phyloP scores from a whole-genome alignment of 1,140 invertebrate species.

The Armadillidium nasatum region DNA sequence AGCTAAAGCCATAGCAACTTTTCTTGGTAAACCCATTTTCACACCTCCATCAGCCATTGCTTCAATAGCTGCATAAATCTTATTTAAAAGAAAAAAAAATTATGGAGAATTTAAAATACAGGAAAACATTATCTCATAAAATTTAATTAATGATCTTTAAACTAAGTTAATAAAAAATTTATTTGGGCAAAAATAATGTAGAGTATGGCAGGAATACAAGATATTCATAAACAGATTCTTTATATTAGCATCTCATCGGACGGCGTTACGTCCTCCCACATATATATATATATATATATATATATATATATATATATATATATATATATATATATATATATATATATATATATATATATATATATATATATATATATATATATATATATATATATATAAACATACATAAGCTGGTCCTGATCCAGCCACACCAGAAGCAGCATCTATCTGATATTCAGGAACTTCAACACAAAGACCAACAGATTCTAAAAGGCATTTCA shows the following conservation, averaged over 20 bases:
- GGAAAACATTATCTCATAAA: neutral
- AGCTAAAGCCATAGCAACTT: conserved; percentile 55
- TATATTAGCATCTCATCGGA: too few relatives aligned
- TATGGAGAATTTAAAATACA: neutral
- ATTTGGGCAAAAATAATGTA: too few relatives aligned
- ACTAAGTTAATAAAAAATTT: too few relatives aligned
- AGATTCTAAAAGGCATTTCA: conserved; percentile 49
- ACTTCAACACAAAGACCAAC: conserved; percentile 86
- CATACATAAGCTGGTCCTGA: conserved; percentile 85
- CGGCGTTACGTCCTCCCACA: too few relatives aligned
- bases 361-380: too few relatives aligned
- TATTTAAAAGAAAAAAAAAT: neutral
- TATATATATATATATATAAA: neutral
- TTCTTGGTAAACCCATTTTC: conserved; percentile 58
- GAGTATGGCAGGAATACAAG: too few relatives aligned
- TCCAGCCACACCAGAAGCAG: conserved; percentile 85
- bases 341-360: too few relatives aligned
- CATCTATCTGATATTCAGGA: conserved; percentile 79
- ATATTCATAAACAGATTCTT: too few relatives aligned
- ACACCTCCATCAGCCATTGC: conserved; percentile 61
- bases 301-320: too few relatives aligned
- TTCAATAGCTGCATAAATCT: conserved; percentile 53
- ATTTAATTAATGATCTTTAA: too few relatives aligned
- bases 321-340: too few relatives aligned
- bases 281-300: too few relatives aligned